Conservation (phyloP, 2,888 invertebrate species). For the Brenthis ino region DNA sequence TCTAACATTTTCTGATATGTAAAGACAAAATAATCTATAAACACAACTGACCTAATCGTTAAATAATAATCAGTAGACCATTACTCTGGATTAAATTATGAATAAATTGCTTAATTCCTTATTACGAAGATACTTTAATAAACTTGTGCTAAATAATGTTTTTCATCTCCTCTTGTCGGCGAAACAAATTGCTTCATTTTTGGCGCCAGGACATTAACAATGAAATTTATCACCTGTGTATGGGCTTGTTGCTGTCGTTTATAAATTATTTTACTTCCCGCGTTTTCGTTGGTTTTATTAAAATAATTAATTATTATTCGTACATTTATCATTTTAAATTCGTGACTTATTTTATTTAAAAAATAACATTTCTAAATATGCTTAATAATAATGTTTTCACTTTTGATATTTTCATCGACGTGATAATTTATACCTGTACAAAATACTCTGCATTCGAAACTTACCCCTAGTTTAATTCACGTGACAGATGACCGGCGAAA, state of each 20-base stretch:
- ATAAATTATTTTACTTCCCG: slow-evolving; percentile 40
- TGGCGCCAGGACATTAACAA: slow-evolving; percentile 66
- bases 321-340: slow-evolving; percentile 27
- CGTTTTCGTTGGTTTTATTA: slow-evolving; percentile 37
- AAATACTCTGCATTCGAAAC: slow-evolving; percentile 3
- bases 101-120: slow-evolving; percentile 28
- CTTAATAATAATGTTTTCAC: not conserved
- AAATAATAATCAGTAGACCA: not conserved
- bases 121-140: slow-evolving; percentile 58
- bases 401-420: not conserved
- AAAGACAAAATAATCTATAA: not conserved
- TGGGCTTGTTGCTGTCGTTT: slow-evolving; percentile 57
- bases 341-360: slow-evolving; percentile 5
- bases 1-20: not conserved
- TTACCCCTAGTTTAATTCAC: slow-evolving; percentile 40
- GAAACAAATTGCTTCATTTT: slow-evolving; percentile 78
- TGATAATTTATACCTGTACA: not conserved
- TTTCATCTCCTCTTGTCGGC: slow-evolving; percentile 75
- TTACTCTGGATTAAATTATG: slow-evolving; percentile 15
- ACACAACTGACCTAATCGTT: too few relatives aligned
- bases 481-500: slow-evolving; percentile 71
- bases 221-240: slow-evolving; percentile 71
- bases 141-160: slow-evolving; percentile 72
- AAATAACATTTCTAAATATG: not conserved
- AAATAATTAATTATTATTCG: slow-evolving; percentile 35